A percentile compares a stretch with the other conserved stretches of the same genome.
phyloP scores from a whole-genome alignment of 1,140 invertebrate species.

The Drosophila albomicans region DNA sequence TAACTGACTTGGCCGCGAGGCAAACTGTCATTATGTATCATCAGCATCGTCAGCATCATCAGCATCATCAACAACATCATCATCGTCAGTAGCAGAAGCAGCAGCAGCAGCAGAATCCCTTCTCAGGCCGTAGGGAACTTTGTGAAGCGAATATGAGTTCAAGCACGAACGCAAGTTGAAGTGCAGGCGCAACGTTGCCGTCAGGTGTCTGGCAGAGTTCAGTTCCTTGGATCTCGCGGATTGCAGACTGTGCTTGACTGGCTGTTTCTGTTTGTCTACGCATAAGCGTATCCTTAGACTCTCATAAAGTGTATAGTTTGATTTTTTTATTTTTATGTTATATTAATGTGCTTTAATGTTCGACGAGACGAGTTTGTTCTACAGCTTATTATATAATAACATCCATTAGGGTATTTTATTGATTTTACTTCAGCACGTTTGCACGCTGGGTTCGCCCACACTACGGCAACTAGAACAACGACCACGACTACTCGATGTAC shows the following conservation, averaged over 20 bases:
- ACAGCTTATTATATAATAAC: slow-evolving; percentile 80
- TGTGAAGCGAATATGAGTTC: background rate
- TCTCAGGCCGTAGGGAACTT: background rate
- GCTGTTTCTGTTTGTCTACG: slow-evolving; percentile 2
- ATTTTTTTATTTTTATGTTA: slow-evolving; percentile 59
- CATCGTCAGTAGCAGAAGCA: slow-evolving; percentile 11
- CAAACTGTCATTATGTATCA: slow-evolving; percentile 65
- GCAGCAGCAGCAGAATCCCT: background rate
- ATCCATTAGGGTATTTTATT: slow-evolving; percentile 80
- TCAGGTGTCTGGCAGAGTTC: slow-evolving; percentile 5
- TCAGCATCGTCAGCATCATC: slow-evolving; percentile 48
- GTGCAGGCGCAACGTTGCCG: background rate
- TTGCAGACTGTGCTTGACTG: background rate
- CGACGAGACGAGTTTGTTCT: slow-evolving; percentile 68
- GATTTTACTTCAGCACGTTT: slow-evolving; percentile 77
- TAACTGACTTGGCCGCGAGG: slow-evolving; percentile 52
- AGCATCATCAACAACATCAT: slow-evolving; percentile 6
- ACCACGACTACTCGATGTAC: slow-evolving; percentile 3
- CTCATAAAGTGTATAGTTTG: slow-evolving; percentile 17
- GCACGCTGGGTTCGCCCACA: slow-evolving; percentile 21
- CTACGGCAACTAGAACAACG: background rate
- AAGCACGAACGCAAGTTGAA: background rate
- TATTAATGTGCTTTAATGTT: slow-evolving; percentile 72
- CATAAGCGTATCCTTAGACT: slow-evolving; percentile 11
- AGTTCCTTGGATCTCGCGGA: slow-evolving; percentile 3